A percentile compares a stretch with the other conserved stretches of the same genome.
phyloP scores from a whole-genome alignment of 2,888 invertebrate species.

The Epiblema foenella region DNA sequence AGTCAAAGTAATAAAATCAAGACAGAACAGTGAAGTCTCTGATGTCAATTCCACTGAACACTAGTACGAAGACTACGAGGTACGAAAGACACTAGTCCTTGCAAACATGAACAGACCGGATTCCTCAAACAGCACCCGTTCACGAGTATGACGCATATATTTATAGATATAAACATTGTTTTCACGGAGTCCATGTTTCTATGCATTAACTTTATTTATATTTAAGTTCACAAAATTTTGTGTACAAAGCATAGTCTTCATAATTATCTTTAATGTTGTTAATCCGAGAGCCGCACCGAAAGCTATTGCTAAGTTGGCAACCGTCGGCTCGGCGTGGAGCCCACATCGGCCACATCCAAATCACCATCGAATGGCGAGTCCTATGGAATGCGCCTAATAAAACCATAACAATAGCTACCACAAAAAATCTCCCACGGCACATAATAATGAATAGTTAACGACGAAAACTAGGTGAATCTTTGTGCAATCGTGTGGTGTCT shows the following conservation, averaged over 20 bases:
- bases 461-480: conserved; percentile 85
- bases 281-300: background rate
- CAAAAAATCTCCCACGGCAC: conserved; percentile 82
- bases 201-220: background rate
- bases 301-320: background rate
- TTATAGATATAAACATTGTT: too few species aligned
- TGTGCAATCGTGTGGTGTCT: conserved; percentile 82
- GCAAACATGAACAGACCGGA: too few species aligned
- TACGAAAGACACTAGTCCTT: too few species aligned
- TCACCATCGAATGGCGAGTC: conserved; percentile 59
- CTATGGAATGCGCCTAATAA: conserved; percentile 79
- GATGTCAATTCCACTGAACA: too few species aligned
- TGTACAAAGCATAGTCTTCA: background rate
- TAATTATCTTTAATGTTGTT: background rate
- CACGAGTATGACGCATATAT: too few species aligned
- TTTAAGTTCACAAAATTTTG: background rate
- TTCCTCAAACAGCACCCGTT: too few species aligned
- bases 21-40: too few species aligned
- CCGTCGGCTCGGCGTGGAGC: too few species aligned
- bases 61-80: too few species aligned
- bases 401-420: conserved; percentile 72
- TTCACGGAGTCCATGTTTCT: too few species aligned
- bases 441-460: conserved; percentile 83
- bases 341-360: background rate
- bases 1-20: too few species aligned